phyloP scores from a whole-genome alignment of 2,113 vertebrate species.

The Prunella himalayana region DNA sequence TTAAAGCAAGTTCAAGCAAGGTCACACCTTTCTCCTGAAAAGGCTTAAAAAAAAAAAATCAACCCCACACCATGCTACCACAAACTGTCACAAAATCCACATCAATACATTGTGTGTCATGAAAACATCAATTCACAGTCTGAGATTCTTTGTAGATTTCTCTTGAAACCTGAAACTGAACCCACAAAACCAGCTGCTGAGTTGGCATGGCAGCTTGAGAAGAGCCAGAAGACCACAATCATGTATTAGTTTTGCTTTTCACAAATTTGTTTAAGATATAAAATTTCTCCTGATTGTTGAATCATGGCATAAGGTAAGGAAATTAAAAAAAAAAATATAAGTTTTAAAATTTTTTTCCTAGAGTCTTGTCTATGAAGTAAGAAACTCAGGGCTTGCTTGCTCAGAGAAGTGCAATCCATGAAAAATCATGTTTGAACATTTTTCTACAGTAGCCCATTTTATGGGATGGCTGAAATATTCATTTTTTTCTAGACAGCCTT shows the following conservation, averaged over 20 bases:
- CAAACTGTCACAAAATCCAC: not conserved
- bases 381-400: not conserved
- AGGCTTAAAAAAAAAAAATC: not conserved
- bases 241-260: not conserved
- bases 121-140: not conserved
- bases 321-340: too few relatives aligned
- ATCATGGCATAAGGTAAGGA: not conserved
- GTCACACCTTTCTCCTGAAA: not conserved
- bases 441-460: not conserved
- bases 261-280: not conserved
- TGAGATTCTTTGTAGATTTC: not conserved
- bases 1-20: not conserved
- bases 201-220: not conserved
- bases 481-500: not conserved
- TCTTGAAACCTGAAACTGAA: not conserved
- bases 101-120: not conserved
- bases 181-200: not conserved
- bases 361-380: not conserved
- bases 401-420: not conserved
- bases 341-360: too few relatives aligned
- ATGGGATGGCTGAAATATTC: not conserved
- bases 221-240: not conserved
- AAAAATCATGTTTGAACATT: not conserved
- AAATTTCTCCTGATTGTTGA: not conserved
- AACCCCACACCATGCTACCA: not conserved